Evolutionary conservation across 2,888 invertebrate species (phyloP).

Genomic region (Sphaerophoria taeniata): DNA sequence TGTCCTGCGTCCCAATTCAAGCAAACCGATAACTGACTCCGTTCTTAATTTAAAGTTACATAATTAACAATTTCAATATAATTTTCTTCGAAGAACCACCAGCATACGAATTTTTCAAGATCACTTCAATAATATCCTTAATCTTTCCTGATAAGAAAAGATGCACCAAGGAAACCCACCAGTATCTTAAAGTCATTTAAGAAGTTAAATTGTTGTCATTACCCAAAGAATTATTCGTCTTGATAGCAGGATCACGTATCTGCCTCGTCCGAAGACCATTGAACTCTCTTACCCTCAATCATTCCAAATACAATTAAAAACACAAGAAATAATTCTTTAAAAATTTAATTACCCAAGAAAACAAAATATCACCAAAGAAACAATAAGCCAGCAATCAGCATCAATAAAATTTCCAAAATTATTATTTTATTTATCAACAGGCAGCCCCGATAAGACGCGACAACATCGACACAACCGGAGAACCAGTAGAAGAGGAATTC

Average conservation of each 20-base stretch:
- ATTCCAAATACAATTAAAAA: constrained; percentile 37
- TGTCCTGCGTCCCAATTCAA: too few species aligned
- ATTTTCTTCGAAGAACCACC: too few species aligned
- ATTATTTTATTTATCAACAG: constrained; percentile 69
- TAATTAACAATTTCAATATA: too few species aligned
- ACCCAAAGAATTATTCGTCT: neutral
- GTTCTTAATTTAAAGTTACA: too few species aligned
- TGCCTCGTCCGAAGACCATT: constrained; percentile 2
- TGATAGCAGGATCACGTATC: constrained; percentile 2
- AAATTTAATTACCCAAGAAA: constrained; percentile 62
- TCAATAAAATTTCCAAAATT: constrained; percentile 67
- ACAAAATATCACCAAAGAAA: constrained; percentile 35
- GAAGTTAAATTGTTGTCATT: constrained; percentile 24
- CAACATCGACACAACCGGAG: neutral
- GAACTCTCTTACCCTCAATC: constrained; percentile 50
- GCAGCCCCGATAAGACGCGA: constrained; percentile 54
- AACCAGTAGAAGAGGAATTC: neutral
- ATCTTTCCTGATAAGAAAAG: constrained; percentile 23
- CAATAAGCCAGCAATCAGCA: constrained; percentile 65
- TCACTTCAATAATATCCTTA: constrained; percentile 15
- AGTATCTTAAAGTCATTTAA: constrained; percentile 30
- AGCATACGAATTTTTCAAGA: too few species aligned
- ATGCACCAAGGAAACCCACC: neutral
- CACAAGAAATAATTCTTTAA: constrained; percentile 59
- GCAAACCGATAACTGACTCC: too few species aligned